Evolutionary conservation across 2,113 vertebrate species (phyloP), one percentile per base, ranked within the genome.

Genomic region (Mugil cephalus): DNA sequence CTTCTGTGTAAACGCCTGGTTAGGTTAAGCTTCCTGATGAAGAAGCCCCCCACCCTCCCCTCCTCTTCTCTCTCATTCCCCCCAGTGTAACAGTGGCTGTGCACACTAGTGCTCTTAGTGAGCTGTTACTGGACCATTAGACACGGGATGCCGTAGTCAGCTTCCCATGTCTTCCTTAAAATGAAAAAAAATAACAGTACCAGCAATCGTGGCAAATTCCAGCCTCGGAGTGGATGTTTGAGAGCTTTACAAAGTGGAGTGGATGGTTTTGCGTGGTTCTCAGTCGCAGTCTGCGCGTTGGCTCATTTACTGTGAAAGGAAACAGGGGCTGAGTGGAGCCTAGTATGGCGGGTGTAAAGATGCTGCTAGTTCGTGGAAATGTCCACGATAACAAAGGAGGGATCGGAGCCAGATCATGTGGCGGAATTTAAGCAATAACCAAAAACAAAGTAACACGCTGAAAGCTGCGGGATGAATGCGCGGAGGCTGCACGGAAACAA

Each of bases 261-360:
- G 47, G 14, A 69, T 56, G 53, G 24, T 30, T 10, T 6, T 50
- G 34, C 38, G 36, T 19, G 12, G 42, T 13, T n/a, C 18, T 42
- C 10, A 52, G 65, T n/a, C n/a, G n/a, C 71, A 50, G 48, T 3
- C 21, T 53, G 36, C 8, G 1, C 43, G 39, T 4, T 66, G 61
- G 39, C 48, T 56, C 54, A 45, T 73, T n/a, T 76, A 67, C 40
- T 54, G 63, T 55, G 45, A 51, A 38, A 15, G 48, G 64, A 21
- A 63, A 65, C 45, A 66, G 60, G 71, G 63, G 77, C 58, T 46
- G 71, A 80, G 52, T 50, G 48, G 8, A 79, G 75, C 76, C 75
- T 42, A 89, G 82, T 68, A 91, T 90, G 88, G 91, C 91, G 88
- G 82, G 75, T 85, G 79, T 18, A 54, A 77, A 63, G 79, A 83